These are phyloP conservation scores for Sarcophaga peregrina DNA, from an alignment of 1,140 invertebrate species.

Conservation along the genomic window DNA sequence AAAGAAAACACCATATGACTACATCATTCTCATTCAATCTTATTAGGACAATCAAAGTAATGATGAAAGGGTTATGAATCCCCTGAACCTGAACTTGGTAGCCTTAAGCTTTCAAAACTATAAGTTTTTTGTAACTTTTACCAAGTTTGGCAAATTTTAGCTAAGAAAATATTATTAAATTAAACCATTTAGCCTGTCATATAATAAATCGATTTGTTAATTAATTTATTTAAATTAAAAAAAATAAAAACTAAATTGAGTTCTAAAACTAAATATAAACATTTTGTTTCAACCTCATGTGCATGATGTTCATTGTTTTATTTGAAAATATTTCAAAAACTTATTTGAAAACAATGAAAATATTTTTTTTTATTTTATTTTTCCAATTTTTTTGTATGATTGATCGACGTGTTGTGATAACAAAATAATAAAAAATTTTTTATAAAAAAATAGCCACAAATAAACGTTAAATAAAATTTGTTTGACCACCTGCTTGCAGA, in stretches of 20 bases:
- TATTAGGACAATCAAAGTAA: too few relatives aligned
- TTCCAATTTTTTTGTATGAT: not conserved
- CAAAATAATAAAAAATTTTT: not conserved
- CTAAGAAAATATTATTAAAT: too few relatives aligned
- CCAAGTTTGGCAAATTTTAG: too few relatives aligned
- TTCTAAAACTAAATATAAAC: not conserved
- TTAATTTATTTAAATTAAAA: not conserved
- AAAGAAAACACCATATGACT: too few relatives aligned
- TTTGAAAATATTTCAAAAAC: not conserved
- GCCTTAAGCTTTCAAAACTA: too few relatives aligned
- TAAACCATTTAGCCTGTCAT: not conserved
- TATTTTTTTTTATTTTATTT: too few relatives aligned
- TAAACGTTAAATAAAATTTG: not conserved
- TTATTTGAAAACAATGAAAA: not conserved
- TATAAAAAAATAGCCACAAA: not conserved
- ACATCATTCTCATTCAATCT: too few relatives aligned
- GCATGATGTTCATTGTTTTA: not conserved
- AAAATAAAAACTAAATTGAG: not conserved
- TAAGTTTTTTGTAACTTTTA: too few relatives aligned
- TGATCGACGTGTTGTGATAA: constrained; percentile 19
- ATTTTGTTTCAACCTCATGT: not conserved
- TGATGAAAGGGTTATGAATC: too few relatives aligned
- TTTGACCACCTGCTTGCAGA: constrained; percentile 12
- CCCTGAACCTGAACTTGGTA: too few relatives aligned
- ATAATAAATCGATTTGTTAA: not conserved